phyloP scores from a whole-genome alignment of 2,888 invertebrate species.

The Punctoribates punctum region DNA sequence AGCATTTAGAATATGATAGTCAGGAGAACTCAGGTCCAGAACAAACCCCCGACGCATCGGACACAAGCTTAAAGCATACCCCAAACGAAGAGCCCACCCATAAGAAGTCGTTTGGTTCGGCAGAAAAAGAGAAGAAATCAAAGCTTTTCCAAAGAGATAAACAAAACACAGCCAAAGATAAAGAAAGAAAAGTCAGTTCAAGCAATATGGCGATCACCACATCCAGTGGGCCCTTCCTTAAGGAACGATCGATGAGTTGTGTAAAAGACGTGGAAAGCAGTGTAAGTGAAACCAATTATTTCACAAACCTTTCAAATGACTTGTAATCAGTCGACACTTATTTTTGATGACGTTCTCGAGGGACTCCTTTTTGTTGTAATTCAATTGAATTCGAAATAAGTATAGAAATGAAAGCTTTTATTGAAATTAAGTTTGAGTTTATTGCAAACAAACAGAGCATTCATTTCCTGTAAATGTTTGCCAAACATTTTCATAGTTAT shows the following conservation, averaged over 20 bases:
- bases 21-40: slow-evolving; percentile 43
- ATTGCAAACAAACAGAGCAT: too few species aligned
- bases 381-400: too few species aligned
- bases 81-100: background rate
- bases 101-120: slow-evolving; percentile 22
- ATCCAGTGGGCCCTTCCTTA: background rate
- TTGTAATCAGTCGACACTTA: too few species aligned
- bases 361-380: too few species aligned
- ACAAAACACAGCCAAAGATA: slow-evolving; percentile 23
- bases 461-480: too few species aligned
- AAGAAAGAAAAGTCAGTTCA: slow-evolving; percentile 30
- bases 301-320: too few species aligned
- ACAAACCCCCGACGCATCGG: slow-evolving; percentile 42
- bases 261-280: slow-evolving; percentile 47
- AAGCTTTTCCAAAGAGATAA: slow-evolving; percentile 49
- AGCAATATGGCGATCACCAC: background rate
- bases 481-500: too few species aligned
- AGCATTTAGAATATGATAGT: slow-evolving; percentile 32
- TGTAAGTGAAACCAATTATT: slow-evolving; percentile 16
- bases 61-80: slow-evolving; percentile 40
- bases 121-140: slow-evolving; percentile 47
- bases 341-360: too few species aligned
- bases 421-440: too few species aligned
- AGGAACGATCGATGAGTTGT: slow-evolving; percentile 23
- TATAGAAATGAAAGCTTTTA: too few species aligned